Base-by-base conservation (phyloP, 2,888 invertebrate species). In the Anoncus sp. region DNA sequence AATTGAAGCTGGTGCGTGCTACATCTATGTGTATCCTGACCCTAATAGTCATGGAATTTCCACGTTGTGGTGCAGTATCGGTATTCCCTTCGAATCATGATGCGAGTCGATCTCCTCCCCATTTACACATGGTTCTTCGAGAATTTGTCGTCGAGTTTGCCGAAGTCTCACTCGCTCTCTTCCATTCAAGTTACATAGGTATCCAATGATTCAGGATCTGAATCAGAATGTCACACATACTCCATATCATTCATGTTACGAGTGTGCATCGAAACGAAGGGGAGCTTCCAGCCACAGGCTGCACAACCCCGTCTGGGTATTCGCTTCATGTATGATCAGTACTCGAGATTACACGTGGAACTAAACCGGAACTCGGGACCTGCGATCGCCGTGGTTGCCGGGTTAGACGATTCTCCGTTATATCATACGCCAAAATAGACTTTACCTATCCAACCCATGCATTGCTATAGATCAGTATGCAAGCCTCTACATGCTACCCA, bases 401-500 rank as follows among this genome's bases (percentile, higher is more conserved):
- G 81, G 47, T 59, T 45, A 35, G n/a, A 53, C 60, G 60, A 66
- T 66, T 38, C 59, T 45, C n/a, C 53, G 53, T 60, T 59, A 16
- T 16, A 45, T 24, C 20, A 43, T 45, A 40, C 47, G 31, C 59
- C 70, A 49, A 75, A 47, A 69, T 57, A 40, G 49, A 10, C 18
- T 45, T 16, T 27, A 7, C 22, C 43, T 31, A 18, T 14, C 59
- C 57, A 27, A 40, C 53, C 27, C 38, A 31, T 22, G 20, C 14
- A 20, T 66, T 27, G 22, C 20, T 35, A 20, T 27, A 16, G 20
- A 43, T 60, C 66, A 43, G 27, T 40, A 55, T 45, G 10, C 27
- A 31, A 45, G 60, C 69, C 27, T 63, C 76, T 78, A 79, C 82
- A 82, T 85, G 84, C 86, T 84, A 83, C 79, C 67, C 84, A 86